These are phyloP conservation scores for Meloe dianella DNA, from an alignment of 2,888 invertebrate species.

Conservation along the genomic window DNA sequence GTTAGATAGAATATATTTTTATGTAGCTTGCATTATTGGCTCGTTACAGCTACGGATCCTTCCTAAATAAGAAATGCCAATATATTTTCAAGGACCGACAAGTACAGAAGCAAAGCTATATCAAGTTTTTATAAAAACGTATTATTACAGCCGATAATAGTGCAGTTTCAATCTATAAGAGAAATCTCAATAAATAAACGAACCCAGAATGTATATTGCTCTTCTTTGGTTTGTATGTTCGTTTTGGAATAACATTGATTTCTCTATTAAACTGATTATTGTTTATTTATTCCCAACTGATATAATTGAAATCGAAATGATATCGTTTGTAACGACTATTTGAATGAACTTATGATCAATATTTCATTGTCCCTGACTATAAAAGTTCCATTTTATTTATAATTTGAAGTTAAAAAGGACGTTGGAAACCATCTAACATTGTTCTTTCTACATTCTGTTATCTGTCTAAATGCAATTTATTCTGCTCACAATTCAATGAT, in stretches of 20 bases:
- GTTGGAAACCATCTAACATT: too few relatives aligned
- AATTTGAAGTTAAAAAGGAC: too few relatives aligned
- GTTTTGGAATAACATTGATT: not conserved
- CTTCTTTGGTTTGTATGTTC: not conserved
- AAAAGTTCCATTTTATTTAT: too few relatives aligned
- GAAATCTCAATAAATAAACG: not conserved
- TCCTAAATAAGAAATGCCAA: not conserved
- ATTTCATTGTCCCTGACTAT: too few relatives aligned
- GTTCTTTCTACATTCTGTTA: not conserved
- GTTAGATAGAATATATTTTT: not conserved
- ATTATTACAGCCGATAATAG: not conserved
- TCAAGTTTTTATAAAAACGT: not conserved
- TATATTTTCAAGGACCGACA: not conserved
- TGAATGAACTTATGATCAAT: too few relatives aligned
- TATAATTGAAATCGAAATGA: too few relatives aligned
- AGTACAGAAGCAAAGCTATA: not conserved
- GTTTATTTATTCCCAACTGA: too few relatives aligned
- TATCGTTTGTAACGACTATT: too few relatives aligned
- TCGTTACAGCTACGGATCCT: not conserved
- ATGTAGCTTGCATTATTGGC: not conserved
- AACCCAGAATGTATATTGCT: not conserved
- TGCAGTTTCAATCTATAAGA: not conserved
- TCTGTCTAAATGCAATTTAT: not conserved
- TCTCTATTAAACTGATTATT: too few relatives aligned
- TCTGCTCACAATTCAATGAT: not conserved